These are phyloP conservation scores for Collichthys lucidus DNA, from an alignment of 2,113 vertebrate genomes.

Conservation along the genomic window DNA sequence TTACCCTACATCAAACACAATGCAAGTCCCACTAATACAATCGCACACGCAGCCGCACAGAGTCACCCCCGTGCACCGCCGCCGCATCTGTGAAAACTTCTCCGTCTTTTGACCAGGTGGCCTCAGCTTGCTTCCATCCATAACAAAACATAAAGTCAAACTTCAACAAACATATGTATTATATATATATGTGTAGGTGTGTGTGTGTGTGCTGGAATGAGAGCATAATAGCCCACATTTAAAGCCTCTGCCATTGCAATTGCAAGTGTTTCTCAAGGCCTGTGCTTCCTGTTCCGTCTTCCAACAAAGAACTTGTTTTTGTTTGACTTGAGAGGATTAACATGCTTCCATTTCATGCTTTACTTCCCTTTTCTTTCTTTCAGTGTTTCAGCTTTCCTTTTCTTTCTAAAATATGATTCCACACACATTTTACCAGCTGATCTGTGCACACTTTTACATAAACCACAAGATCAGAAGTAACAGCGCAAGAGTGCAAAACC, in stretches of 20 bases:
- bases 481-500: no score
- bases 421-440: not conserved
- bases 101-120: not conserved
- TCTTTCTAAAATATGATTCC: not conserved
- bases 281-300: conserved; percentile 8
- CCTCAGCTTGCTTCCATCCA: not conserved
- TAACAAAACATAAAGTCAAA: not conserved
- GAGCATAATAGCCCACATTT: not conserved
- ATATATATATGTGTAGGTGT: not conserved
- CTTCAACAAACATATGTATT: not conserved
- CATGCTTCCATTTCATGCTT: not conserved
- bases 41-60: no score
- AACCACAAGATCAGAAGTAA: not conserved
- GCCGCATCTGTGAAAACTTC: not conserved
- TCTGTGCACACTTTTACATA: not conserved
- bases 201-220: not conserved
- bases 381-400: not conserved
- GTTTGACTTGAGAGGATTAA: not conserved
- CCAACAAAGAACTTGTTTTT: not conserved
- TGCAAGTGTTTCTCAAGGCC: not conserved
- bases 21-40: not conserved
- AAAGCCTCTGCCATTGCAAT: no score
- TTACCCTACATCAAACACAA: not conserved
- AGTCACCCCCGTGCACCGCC: not conserved
- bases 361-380: not conserved